A percentile compares a stretch with the other conserved stretches of the same genome.
Evolutionary conservation across 64 coral and sea anemone genomes (phyloP).

Genomic region (Actinia equina): DNA sequence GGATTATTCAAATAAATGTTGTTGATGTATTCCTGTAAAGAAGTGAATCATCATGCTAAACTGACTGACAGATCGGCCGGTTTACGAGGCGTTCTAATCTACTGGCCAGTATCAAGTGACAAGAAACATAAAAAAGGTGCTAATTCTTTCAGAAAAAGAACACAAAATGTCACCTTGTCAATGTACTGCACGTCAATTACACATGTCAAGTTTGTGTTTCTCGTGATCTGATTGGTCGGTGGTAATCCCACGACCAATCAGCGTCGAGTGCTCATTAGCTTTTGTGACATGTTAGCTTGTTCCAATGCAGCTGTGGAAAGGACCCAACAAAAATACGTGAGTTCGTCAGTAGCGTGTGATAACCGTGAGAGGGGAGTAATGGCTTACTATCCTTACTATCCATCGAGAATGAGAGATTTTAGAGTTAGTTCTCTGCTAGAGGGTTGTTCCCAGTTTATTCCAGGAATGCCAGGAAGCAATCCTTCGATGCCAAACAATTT

Average conservation of each 20-base stretch:
- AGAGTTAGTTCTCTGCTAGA: conserved; percentile 86
- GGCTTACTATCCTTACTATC: conserved; percentile 92
- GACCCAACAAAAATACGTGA: conserved; percentile 75
- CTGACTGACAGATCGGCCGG: conserved; percentile 47
- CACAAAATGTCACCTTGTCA: conserved; percentile 95
- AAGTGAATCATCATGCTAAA: conserved; percentile 61
- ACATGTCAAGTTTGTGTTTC: conserved; percentile 82
- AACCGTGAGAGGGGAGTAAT: conserved; percentile 39
- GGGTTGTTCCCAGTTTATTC: conserved; percentile 82
- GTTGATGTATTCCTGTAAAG: conserved; percentile 19
- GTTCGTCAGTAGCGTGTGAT: conserved; percentile 48
- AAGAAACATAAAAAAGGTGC: conserved; percentile 97
- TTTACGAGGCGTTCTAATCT: conserved; percentile 59
- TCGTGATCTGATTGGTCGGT: conserved; percentile 67
- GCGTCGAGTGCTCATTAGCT: conserved; percentile 69
- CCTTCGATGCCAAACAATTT: conserved; percentile 74
- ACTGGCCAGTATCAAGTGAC: conserved; percentile 86
- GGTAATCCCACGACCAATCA: conserved; percentile 77
- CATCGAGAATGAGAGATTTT: conserved; percentile 91
- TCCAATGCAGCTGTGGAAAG: conserved; percentile 86
- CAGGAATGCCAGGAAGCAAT: conserved; percentile 64
- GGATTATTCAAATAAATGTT: background rate
- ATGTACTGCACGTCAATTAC: conserved; percentile 98
- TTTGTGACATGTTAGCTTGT: conserved; percentile 85
- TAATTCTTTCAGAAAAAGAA: conserved; percentile 99